Base-by-base conservation (phyloP, 2,888 invertebrate genomes). In the Dynastes maya region DNA sequence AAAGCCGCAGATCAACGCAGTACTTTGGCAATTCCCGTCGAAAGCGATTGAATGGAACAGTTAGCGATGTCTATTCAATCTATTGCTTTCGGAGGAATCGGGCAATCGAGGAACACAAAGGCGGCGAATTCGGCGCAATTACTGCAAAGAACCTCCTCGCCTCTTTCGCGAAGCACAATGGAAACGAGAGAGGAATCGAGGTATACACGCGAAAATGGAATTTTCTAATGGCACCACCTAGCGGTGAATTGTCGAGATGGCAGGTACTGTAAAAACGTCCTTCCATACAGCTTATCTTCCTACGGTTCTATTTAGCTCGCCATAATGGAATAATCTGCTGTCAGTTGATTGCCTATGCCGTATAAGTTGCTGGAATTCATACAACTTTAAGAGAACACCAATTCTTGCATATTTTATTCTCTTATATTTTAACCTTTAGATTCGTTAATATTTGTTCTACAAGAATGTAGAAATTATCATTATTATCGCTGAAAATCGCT, bases 71-170 rank as follows among this genome's bases (percentile, higher is more conserved):
- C 84, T 84, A 85, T 86, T 84, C 84, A 84, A 83, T 84, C 83
- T 85, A 84, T 84, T 83, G 84, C 85, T 84, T 85, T 84, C 83
- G 83, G 84, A 84, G 51, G 68, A 86, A 85, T 85, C 84, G 83
- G 82, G 85, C 86, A 86, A 86, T 86, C 85, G 81, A 80, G 81
- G 82, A 83, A 84, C 84, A 86, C 86, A 86, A 87, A 86, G 86
- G 85, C 83, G 85, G 84, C 85, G 84, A 84, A 84, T 85, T 85
- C 85, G 84, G 84, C 82, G 83, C 86, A 87, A 86, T 86, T 87
- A 86, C 86, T 79, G 83, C 81, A 80, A 80, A 82, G 83, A 82
- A 82, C 22, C 55, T 58, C 16, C 53, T 53, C 53, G 53, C 53
- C 53, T 53, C 53, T 53, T 5, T 58, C 79, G 37, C 64, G 55